Conservation (phyloP, 2,888 invertebrate genomes). For the Callinectes sapidus region DNA sequence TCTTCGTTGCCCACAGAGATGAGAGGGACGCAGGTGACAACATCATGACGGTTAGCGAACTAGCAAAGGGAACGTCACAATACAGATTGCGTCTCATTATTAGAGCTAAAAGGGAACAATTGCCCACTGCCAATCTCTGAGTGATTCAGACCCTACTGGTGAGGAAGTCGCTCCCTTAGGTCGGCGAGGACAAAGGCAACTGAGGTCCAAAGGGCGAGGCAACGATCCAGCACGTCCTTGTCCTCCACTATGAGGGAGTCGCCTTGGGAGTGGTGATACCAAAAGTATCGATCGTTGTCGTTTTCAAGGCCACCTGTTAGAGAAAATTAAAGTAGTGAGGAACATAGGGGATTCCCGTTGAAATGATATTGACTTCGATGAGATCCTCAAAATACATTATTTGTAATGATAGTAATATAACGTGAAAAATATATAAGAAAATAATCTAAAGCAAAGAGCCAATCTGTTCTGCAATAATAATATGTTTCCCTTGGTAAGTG, state of each 20-base stretch:
- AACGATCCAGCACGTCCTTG: constrained; percentile 83
- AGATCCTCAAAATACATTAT: neutral
- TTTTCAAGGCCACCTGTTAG: constrained; percentile 78
- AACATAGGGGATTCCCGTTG: neutral
- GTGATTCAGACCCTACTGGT: neutral
- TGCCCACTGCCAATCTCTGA: neutral
- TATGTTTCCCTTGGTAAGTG: neutral
- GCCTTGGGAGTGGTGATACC: constrained; percentile 87
- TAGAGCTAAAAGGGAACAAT: neutral
- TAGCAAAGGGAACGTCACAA: neutral
- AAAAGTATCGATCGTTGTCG: constrained; percentile 83
- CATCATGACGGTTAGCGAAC: no score
- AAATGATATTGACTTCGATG: neutral
- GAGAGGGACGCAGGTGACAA: no score
- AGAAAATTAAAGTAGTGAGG: neutral
- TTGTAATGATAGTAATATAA: neutral
- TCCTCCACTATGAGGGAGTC: constrained; percentile 87
- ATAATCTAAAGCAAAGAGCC: neutral
- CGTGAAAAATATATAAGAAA: neutral
- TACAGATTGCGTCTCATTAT: neutral
- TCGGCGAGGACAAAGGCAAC: constrained; percentile 88
- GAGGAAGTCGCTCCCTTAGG: constrained; percentile 76
- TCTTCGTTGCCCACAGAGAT: no score
- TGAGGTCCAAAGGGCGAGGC: constrained; percentile 87
- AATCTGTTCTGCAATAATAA: neutral